Evolutionary conservation across 2,113 vertebrate genomes (phyloP).

Genomic region (Irena cyanogastra): DNA sequence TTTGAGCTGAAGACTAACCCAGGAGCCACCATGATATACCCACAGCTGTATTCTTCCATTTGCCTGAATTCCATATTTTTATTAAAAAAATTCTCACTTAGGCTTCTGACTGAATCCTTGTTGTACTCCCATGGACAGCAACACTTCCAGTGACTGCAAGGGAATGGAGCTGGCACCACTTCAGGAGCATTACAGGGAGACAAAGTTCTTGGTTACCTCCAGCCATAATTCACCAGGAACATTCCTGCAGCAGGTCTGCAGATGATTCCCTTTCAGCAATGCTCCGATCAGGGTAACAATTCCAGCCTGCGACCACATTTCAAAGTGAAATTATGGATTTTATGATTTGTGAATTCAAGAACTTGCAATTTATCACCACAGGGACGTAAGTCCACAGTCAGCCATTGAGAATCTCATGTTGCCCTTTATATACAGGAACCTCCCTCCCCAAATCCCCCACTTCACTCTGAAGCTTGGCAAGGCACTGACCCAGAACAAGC

Average conservation of each 20-base stretch:
- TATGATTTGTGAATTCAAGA: neutral
- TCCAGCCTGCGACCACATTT: neutral
- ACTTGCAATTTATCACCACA: neutral
- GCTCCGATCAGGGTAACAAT: neutral
- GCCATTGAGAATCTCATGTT: neutral
- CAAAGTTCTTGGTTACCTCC: neutral
- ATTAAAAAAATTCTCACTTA: neutral
- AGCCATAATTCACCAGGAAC: neutral
- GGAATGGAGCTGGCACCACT: neutral
- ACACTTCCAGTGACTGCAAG: neutral
- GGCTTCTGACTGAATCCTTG: neutral
- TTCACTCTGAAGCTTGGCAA: neutral
- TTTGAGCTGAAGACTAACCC: neutral
- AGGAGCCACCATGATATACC: neutral
- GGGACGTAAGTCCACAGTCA: neutral
- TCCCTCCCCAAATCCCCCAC: neutral
- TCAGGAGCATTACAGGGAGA: neutral
- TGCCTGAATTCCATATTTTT: neutral
- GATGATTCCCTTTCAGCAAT: accelerated
- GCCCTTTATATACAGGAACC: accelerated
- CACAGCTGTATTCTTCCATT: neutral
- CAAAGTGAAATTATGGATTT: neutral
- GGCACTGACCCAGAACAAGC: neutral
- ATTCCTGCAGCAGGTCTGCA: neutral
- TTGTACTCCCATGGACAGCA: neutral